Evolutionary conservation across 2,797 vertebrate species (phyloP), one percentile per base, ranked within the genome.

Genomic region (Trachops cirrhosus): DNA sequence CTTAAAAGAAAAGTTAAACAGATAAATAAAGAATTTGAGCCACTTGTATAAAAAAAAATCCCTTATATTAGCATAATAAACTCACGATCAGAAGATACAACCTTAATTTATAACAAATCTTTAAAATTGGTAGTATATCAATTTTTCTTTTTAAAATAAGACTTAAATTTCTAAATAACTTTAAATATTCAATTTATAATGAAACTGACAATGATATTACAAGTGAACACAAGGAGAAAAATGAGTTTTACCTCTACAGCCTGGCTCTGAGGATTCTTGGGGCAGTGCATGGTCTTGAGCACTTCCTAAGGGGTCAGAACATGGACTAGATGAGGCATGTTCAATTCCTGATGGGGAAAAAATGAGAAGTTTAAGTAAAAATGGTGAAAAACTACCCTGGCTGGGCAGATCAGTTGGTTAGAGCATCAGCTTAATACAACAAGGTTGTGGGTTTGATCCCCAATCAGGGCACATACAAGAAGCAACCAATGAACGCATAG

Each of bases 231-330:
- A 97, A 29, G 39, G n/a, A 92, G 19, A 96, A 37, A 94, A 96
- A 22, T 15, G 37, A 75, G 8, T 85, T 97, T 96, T 80, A 97
- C 77, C 94, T 96, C 95, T 97, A 44, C 4, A 95, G 82, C 32
- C 44, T 93, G 48, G 48, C 54, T 98, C 96, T 34, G 93, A 94
- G 77, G 90, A 95, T 34, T 94, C 91, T 83, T 94, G 89, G 97
- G 95, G 19, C 29, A 94, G 83, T 68, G 59, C 37, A 59, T 95
- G 88, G 92, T 94, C 94, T 75, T 10, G 70, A 96, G 86, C 14
- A 95, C 73, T 98, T 97, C 96, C 97, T 95, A 90, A 85, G 2
- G 89, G 34, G 12, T 98, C 85, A 96, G 97, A 96, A 93, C 77
- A 91, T 0, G 94, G 97, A 68, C 9, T 95, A 68, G 96, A 89